Conservation (phyloP, 1,140 invertebrate species). For the Atta colombica region DNA sequence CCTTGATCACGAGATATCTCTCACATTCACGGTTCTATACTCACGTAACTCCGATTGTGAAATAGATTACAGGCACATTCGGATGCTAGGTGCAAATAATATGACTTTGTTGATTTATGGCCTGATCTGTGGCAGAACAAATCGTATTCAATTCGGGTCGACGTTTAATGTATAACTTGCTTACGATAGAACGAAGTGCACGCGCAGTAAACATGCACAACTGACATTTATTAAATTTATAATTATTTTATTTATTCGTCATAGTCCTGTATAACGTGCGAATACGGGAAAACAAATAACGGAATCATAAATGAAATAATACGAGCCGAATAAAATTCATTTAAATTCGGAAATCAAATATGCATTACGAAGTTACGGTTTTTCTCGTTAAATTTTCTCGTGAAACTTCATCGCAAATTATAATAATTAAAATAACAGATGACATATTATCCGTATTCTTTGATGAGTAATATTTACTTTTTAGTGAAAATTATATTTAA, state of each 20-base stretch:
- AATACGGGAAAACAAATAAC: background rate
- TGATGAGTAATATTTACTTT: background rate
- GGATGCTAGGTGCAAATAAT: conserved; percentile 37
- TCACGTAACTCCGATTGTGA: conserved; percentile 6
- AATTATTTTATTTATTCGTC: conserved; percentile 12
- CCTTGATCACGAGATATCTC: conserved; percentile 38
- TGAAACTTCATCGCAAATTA: background rate
- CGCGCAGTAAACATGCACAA: background rate
- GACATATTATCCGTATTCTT: background rate
- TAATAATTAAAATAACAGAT: background rate
- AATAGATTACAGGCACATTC: conserved; percentile 44
- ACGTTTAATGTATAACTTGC: conserved; percentile 22
- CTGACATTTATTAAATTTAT: conserved; percentile 26
- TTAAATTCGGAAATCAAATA: conserved; percentile 41
- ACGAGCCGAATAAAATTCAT: conserved; percentile 25
- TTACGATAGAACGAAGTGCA: background rate
- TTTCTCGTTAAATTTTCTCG: conserved; percentile 17
- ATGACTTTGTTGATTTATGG: conserved; percentile 41
- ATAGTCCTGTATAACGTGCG: background rate
- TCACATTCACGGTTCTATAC: background rate
- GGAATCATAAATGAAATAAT: conserved; percentile 25
- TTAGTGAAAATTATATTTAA: background rate
- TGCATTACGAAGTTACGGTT: background rate
- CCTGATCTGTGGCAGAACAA: background rate
- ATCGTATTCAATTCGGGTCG: background rate